Percentiles rank a stretch among this genome's conserved stretches.
phyloP scores from a whole-genome alignment of 2,888 invertebrate species.

The Phasia obesa region DNA sequence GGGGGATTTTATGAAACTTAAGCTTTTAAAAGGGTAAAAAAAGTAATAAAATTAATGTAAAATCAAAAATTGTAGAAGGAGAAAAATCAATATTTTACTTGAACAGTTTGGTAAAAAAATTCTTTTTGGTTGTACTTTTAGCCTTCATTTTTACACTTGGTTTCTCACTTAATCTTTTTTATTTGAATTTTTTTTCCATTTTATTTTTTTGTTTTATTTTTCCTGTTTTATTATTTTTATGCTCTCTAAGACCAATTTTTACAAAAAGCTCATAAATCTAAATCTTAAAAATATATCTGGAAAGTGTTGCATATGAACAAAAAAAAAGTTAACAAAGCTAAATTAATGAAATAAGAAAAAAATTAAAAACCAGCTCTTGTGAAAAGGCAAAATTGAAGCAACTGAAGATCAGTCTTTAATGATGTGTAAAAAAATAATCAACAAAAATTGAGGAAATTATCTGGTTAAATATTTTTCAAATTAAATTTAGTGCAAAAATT shows the following conservation, averaged over 20 bases:
- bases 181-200: neutral
- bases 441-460: too few relatives aligned
- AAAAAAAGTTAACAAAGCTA: neutral
- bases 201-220: neutral
- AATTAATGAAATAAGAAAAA: neutral
- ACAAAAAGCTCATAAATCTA: constrained; percentile 5
- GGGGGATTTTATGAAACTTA: neutral
- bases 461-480: too few relatives aligned
- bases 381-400: neutral
- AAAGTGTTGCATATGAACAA: neutral
- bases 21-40: constrained; percentile 38
- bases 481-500: neutral
- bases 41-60: constrained; percentile 40
- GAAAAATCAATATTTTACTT: constrained; percentile 46
- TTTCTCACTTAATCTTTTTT: constrained; percentile 9
- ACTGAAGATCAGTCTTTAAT: neutral
- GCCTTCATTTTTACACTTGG: constrained; percentile 48
- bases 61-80: neutral
- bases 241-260: neutral
- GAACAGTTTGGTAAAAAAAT: neutral
- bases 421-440: too few relatives aligned
- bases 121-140: neutral
- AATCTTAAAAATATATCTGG: constrained; percentile 8
- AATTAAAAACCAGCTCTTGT: neutral
- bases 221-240: neutral